Base-by-base conservation (phyloP, 2,888 invertebrate species). In the Hemistola chrysoprasaria region DNA sequence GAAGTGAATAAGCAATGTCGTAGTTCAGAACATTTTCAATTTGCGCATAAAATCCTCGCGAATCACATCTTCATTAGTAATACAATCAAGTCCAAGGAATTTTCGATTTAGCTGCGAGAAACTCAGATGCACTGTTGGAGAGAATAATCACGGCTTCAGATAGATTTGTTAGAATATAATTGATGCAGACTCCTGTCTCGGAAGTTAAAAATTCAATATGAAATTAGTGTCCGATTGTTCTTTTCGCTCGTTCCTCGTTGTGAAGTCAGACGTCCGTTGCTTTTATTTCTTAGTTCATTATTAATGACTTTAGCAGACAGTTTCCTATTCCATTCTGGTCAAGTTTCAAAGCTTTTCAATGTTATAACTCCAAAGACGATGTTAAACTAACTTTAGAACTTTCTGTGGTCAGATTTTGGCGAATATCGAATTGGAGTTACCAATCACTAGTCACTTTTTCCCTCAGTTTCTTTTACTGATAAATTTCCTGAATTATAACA, bases 31-130 rank as follows among this genome's bases (percentile, higher is more conserved):
- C 65, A 66, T 73, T 78, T 77, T 67, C 69, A 76, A 78, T 78
- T 74, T 70, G 61, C 64, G 65, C 70, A 71, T 67, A 67, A 70
- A 72, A 70, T 62, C 53, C 47, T 43, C 40, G 53, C 53, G 62
- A 66, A 64, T 73, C 60, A 65, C 70, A 66, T 66, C 69, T 75
- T 78, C 78, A 78, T 80, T 79, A 78, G 66, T 65, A 70, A 74
- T 77, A 74, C 77, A 77, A 80, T 78, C 67, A 70, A 62, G 59
- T 55, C 42, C 49, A 54, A 55, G 54, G 68, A 67, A 69, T 68
- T 69, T 71, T 62, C 71, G 62, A 73, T 73, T 67, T 59, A 48
- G 56, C 56, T 51, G 37, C 46, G 52, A 62, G 67, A 64, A 69
- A 35, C 53, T 62, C 56, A 53, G 51, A 61, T 56, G 47, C 53